These are phyloP conservation scores for Leptodactylus fuscus DNA, from an alignment of 2,113 vertebrate species.

Conservation along the genomic window DNA sequence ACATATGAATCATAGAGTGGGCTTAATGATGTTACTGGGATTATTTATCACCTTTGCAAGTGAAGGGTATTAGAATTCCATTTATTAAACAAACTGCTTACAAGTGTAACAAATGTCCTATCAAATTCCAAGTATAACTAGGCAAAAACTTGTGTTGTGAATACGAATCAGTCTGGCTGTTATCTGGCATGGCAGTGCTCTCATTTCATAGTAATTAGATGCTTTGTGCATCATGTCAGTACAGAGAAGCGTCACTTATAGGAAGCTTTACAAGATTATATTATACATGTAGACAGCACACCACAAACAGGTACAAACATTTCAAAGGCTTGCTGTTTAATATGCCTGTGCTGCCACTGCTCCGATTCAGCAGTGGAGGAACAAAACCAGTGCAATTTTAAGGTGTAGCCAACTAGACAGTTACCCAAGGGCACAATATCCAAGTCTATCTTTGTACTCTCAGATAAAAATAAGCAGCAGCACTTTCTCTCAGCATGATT, in stretches of 20 bases:
- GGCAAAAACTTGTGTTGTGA: neutral
- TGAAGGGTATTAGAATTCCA: constrained; percentile 33
- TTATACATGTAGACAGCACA: neutral
- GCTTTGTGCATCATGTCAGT: neutral
- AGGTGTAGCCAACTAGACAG: too few species aligned
- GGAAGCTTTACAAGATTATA: neutral
- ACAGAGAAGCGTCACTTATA: neutral
- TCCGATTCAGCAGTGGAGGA: neutral
- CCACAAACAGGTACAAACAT: neutral
- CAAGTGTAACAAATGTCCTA: constrained; percentile 8
- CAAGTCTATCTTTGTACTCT: too few species aligned
- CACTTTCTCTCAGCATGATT: too few species aligned
- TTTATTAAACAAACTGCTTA: constrained; percentile 36
- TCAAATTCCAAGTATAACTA: constrained; percentile 7
- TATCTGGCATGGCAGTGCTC: neutral
- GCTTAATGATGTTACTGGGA: constrained; percentile 36
- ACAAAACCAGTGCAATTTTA: neutral
- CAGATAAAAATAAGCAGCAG: too few species aligned
- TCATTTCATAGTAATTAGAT: neutral
- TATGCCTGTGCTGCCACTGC: neutral
- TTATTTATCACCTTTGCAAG: constrained; percentile 43
- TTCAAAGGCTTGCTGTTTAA: too few species aligned
- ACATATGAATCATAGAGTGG: constrained; percentile 49
- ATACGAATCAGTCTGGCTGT: neutral
- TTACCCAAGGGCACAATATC: too few species aligned